Evolutionary conservation across 1,140 invertebrate species (phyloP).

Genomic region (Lasioglossum baleicum): DNA sequence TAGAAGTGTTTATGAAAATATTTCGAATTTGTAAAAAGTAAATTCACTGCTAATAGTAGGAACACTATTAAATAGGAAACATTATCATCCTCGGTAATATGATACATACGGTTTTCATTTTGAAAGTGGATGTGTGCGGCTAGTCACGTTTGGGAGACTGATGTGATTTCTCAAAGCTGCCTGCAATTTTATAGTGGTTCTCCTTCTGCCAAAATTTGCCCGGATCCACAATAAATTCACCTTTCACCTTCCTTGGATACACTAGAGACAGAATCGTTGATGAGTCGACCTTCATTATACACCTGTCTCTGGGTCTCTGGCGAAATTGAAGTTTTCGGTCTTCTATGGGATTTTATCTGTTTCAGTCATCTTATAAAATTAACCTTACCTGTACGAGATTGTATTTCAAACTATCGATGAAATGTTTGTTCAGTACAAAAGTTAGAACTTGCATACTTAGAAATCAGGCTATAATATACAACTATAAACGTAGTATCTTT

Average conservation of each 20-base stretch:
- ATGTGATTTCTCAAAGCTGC: slow-evolving; percentile 37
- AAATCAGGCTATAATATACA: not conserved
- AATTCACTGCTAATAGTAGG: not conserved
- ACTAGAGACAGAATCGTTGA: slow-evolving; percentile 4
- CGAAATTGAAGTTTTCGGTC: slow-evolving; percentile 4
- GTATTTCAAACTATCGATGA: too few species aligned
- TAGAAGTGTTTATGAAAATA: too few species aligned
- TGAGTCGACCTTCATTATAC: slow-evolving; percentile 37
- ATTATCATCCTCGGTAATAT: slow-evolving; percentile 22
- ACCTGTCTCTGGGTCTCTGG: not conserved
- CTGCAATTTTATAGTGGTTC: slow-evolving; percentile 63
- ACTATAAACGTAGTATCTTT: slow-evolving; percentile 14
- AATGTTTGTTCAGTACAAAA: too few species aligned
- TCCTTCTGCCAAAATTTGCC: slow-evolving; percentile 65
- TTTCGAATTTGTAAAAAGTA: too few species aligned
- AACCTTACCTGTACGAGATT: too few species aligned
- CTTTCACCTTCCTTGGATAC: slow-evolving; percentile 63
- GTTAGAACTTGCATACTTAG: too few species aligned
- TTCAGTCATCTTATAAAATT: too few species aligned
- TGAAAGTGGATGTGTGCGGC: slow-evolving; percentile 36
- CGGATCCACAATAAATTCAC: slow-evolving; percentile 40
- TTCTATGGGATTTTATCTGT: not conserved
- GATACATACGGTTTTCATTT: slow-evolving; percentile 69
- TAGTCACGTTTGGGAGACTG: slow-evolving; percentile 59
- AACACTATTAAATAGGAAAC: not conserved